Evolutionary conservation across 1,140 invertebrate species (phyloP), one percentile per base, ranked within the genome.

Genomic region (Streblospio benedicti): DNA sequence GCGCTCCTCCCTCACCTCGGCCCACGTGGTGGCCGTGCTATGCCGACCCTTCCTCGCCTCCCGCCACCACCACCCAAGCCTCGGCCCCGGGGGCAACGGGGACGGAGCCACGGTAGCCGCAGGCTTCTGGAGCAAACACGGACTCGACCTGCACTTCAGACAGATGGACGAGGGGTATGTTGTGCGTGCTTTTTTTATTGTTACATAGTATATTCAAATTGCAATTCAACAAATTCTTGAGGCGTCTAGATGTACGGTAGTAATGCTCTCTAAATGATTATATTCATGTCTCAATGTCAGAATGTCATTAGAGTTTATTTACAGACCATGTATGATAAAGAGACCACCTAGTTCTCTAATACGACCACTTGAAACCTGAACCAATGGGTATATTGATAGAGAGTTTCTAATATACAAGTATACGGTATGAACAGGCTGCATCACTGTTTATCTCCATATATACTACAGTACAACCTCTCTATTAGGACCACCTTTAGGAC

Each of bases 91-190:
- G n/a, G 62, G 60, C 47, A 66, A 70, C 49, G 35, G 61, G 18
- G 60, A 45, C 16, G 23, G 65, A n/a, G 68, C 67, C 28, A 30
- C 62, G 9, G 65, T 64, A 33, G 60, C 64, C 44, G 67, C 67
- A 54, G 67, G 68, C 6, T 72, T 72, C 58, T 72, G 70, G 70
- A 71, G 62, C 53, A 72, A 72, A 58, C 70, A 72, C 54, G 70
- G 68, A 30, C 64, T 71, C 45, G 69, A 69, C 51, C 58, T 72
- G 12, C 65, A 49, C 12, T 66, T 72, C 28, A 67, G 63, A 30
- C 67, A 70, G 33, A 55, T 72, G 9, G 70, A 72, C 33, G 61
- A 64, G 58, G 68, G 66, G 70, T 71, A 57, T 57, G 66, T n/a
- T n/a, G n/a, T n/a, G n/a, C n/a, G n/a, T n/a, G 38, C 12, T n/a